These are phyloP conservation scores for Nasonia oneida DNA, from an alignment of 2,888 invertebrate genomes.

Conservation along the genomic window DNA sequence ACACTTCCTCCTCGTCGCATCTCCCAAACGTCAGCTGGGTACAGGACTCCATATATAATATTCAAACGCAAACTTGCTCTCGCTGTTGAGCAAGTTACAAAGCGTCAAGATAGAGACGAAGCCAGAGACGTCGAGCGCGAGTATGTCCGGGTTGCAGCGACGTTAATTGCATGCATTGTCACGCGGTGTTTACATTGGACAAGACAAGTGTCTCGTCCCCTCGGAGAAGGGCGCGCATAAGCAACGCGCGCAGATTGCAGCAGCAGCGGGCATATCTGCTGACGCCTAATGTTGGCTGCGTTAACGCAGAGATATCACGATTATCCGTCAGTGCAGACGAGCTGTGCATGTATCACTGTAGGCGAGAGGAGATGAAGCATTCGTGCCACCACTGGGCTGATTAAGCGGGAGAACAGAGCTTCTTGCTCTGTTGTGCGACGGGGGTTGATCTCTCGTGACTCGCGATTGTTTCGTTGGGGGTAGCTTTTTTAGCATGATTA, in stretches of 20 bases:
- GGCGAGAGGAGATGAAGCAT: neutral
- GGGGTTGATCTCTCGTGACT: neutral
- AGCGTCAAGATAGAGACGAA: neutral
- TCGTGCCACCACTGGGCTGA: constrained; percentile 4
- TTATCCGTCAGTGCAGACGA: constrained; percentile 41
- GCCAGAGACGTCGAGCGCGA: neutral
- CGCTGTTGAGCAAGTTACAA: neutral
- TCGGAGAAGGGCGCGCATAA: neutral
- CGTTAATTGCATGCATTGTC: constrained; percentile 60
- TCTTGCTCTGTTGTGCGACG: too few species aligned
- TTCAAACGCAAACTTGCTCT: neutral
- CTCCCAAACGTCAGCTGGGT: neutral
- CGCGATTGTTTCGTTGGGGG: neutral
- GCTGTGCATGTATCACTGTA: neutral
- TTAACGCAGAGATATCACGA: constrained; percentile 53
- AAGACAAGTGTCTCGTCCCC: constrained; percentile 53
- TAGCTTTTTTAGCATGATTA: neutral
- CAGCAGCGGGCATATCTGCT: constrained; percentile 37
- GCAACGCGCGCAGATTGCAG: constrained; percentile 5
- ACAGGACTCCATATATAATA: neutral
- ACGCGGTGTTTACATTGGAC: constrained; percentile 45
- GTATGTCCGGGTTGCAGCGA: constrained; percentile 33
- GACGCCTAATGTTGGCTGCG: constrained; percentile 33
- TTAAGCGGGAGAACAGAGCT: neutral
- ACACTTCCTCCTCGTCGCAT: neutral